Evolutionary conservation across 1,140 invertebrate species (phyloP).

Genomic region (Berghia stephanieae): DNA sequence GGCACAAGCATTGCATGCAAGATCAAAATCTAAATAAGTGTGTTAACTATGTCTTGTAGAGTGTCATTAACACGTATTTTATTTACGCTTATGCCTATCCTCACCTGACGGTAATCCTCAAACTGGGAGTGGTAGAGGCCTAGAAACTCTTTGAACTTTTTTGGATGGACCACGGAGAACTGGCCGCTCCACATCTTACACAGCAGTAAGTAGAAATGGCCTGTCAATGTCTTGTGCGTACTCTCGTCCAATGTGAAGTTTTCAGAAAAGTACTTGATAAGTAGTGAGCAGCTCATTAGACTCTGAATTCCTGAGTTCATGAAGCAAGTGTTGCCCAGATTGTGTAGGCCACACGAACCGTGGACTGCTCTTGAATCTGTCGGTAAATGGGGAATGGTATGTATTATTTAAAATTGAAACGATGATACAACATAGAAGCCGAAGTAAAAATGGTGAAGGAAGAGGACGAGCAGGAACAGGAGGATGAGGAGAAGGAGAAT

Average conservation of each 20-base stretch:
- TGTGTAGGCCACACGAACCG: slow-evolving; percentile 75
- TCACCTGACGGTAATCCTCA: slow-evolving; percentile 67
- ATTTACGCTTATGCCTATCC: too few species aligned
- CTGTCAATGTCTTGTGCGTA: slow-evolving; percentile 54
- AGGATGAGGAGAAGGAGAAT: slow-evolving; percentile 3
- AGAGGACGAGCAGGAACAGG: slow-evolving; percentile 10
- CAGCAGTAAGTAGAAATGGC: slow-evolving; percentile 71
- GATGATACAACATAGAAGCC: not conserved
- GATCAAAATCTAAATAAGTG: too few species aligned
- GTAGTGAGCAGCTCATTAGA: slow-evolving; percentile 66
- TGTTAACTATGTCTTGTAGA: too few species aligned
- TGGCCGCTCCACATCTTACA: slow-evolving; percentile 75
- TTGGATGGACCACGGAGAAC: slow-evolving; percentile 71
- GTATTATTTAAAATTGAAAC: not conserved
- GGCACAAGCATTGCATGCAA: too few species aligned
- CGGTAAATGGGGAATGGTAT: not conserved
- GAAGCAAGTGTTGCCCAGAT: slow-evolving; percentile 79
- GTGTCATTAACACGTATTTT: too few species aligned
- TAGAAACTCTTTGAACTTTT: slow-evolving; percentile 74
- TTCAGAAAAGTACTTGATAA: slow-evolving; percentile 72
- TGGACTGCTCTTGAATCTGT: slow-evolving; percentile 59
- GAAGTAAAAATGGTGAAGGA: not conserved
- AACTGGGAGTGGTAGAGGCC: slow-evolving; percentile 75
- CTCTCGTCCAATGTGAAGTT: slow-evolving; percentile 44
- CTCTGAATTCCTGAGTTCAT: slow-evolving; percentile 79